Base-by-base conservation (phyloP, 2,888 invertebrate genomes). In the Axea sp. region DNA sequence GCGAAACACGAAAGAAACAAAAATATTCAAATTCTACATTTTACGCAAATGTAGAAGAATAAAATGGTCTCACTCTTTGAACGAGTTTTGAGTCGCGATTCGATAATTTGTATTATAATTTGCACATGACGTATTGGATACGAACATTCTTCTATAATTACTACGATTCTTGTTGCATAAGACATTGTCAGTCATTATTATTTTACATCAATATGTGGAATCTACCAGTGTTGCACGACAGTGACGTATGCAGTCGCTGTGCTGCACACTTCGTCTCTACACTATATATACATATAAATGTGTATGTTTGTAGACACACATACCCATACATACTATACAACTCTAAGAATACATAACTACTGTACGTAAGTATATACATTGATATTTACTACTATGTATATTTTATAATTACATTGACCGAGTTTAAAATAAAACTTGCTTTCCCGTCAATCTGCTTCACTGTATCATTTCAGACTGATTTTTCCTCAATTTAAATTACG, bases 61-160 rank as follows among this genome's bases (percentile, higher is more conserved):
- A 19, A 19, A 19, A 19, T n/a, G n/a, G n/a, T n/a, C n/a, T n/a
- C n/a, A n/a, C n/a, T n/a, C 12, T 11, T 31, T 1, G 3, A 31
- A 31, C 12, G 5, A 3, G 11, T 15, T 15, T 15, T 12, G 4
- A 15, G n/a, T 2, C 15, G n/a, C 3, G 8, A 37, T 37, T 19
- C 37, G 4, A 5, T 19, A 37, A 37, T 9, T 19, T 37, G 9
- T 37, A 19, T 37, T 35, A 37, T 39, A 26, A 19, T 39, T 28
- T 37, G 12, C 39, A 49, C 14, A 31, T 28, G 7, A 39, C 17
- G 41, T 41, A 41, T 41, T 51, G 6, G 51, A 65, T 65, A 65
- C 30, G 53, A 65, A 65, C 65, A 65, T 55, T 45, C 65, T 37
- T 65, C 45, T 53, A 65, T 14, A 53, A 45, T 65, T 31, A 5